A percentile compares a stretch with the other conserved stretches of the same genome.
These are phyloP conservation scores for Urosaurus nigricauda DNA, from an alignment of 2,797 vertebrate genomes.

Conservation along the genomic window DNA sequence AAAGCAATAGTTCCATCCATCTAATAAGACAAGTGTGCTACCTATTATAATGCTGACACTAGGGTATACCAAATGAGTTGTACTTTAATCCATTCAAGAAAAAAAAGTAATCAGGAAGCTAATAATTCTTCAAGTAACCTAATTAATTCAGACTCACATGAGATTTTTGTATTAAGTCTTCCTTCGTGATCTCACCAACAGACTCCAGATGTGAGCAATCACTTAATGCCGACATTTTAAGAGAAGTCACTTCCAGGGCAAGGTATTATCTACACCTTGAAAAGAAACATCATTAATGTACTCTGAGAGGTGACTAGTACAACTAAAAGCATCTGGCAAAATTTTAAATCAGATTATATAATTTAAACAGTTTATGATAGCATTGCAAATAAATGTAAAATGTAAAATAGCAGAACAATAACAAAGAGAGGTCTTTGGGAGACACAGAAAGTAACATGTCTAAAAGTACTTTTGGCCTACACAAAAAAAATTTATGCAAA, in stretches of 20 bases:
- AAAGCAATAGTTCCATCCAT: neutral
- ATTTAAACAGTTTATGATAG: neutral
- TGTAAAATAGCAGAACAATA: neutral
- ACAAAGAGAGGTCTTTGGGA: neutral
- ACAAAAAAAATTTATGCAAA: neutral
- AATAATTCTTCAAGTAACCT: slow-evolving; percentile 11
- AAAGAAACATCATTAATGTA: slow-evolving; percentile 33
- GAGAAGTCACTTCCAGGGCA: slow-evolving; percentile 55
- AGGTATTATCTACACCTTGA: slow-evolving; percentile 59
- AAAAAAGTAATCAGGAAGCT: neutral
- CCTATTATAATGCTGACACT: neutral
- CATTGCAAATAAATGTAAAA: neutral
- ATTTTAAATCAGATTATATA: neutral
- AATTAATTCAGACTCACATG: slow-evolving; percentile 85
- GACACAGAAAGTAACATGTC: neutral
- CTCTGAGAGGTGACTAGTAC: neutral
- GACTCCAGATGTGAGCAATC: slow-evolving; percentile 95
- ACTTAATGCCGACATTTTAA: slow-evolving; percentile 85
- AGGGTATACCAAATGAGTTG: neutral
- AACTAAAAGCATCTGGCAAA: slow-evolving; percentile 12
- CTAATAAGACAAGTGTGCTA: slow-evolving; percentile 27
- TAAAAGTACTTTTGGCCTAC: neutral
- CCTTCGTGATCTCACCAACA: slow-evolving; percentile 98
- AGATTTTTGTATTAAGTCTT: slow-evolving; percentile 96
- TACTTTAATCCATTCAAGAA: neutral